Conservation (phyloP, 2,888 invertebrate species). For the Limulus polyphemus region DNA sequence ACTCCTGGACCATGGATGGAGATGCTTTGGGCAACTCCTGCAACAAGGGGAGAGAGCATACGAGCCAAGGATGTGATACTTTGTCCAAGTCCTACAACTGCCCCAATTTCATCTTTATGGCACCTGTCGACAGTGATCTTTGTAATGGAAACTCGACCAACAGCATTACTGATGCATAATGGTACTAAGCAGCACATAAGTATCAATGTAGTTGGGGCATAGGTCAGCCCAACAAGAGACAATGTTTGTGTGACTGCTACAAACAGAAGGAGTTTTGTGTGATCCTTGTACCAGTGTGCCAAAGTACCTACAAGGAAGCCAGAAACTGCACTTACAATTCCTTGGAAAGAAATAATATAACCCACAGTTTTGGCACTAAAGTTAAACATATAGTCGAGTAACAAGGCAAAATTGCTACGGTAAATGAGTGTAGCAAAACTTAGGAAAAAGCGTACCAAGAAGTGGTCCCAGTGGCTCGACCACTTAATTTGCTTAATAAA, state of each 20-base stretch:
- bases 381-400: slow-evolving; percentile 31
- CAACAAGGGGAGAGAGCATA: slow-evolving; percentile 34
- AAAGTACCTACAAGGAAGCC: slow-evolving; percentile 33
- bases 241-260: slow-evolving; percentile 28
- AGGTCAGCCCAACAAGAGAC: slow-evolving; percentile 23
- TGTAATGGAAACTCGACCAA: slow-evolving; percentile 32
- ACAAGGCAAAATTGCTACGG: slow-evolving; percentile 33
- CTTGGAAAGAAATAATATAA: slow-evolving; percentile 35
- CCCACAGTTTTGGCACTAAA: slow-evolving; percentile 32
- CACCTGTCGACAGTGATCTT: slow-evolving; percentile 32
- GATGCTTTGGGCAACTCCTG: slow-evolving; percentile 33
- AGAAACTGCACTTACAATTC: slow-evolving; percentile 30
- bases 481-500: slow-evolving; percentile 30
- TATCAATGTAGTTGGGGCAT: slow-evolving; percentile 28
- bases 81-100: slow-evolving; percentile 35
- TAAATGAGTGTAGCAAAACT: slow-evolving; percentile 34
- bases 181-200: slow-evolving; percentile 30
- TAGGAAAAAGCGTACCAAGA: slow-evolving; percentile 34
- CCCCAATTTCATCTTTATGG: slow-evolving; percentile 28
- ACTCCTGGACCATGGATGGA: slow-evolving; percentile 1
- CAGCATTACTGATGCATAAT: slow-evolving; percentile 32
- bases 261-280: slow-evolving; percentile 29
- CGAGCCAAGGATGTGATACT: slow-evolving; percentile 35
- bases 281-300: slow-evolving; percentile 29
- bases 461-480: slow-evolving; percentile 34